phyloP scores from a whole-genome alignment of 23 tunicate genomes.

The Phallusia fumigata region DNA sequence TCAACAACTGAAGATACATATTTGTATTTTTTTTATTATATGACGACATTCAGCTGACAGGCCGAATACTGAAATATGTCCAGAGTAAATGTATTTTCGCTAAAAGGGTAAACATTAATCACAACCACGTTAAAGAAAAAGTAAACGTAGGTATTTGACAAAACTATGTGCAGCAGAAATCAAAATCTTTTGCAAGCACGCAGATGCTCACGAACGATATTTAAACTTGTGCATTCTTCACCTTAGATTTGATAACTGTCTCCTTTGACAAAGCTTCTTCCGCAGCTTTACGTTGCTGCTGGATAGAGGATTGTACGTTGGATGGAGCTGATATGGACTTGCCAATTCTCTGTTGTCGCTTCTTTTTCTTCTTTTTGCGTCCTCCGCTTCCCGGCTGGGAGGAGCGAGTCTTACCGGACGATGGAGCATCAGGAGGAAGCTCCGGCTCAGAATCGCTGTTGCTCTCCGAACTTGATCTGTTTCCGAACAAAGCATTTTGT shows the following conservation, averaged over 20 bases:
- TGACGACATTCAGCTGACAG: too few relatives aligned
- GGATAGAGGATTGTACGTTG: conserved; percentile 21
- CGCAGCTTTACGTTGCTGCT: background rate
- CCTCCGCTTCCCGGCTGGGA: conserved; percentile 19
- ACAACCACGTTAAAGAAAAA: too few relatives aligned
- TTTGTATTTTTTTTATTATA: too few relatives aligned
- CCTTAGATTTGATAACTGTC: conserved; percentile 9
- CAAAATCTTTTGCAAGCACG: background rate
- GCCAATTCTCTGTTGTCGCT: conserved; percentile 56
- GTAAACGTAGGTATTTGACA: background rate
- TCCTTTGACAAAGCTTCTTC: conserved; percentile 29
- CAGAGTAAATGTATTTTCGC: too few relatives aligned
- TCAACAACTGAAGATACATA: too few relatives aligned
- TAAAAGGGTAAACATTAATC: too few relatives aligned
- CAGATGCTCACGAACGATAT: too few relatives aligned
- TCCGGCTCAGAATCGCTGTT: conserved; percentile 94
- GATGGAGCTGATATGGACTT: conserved; percentile 71
- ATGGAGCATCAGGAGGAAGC: conserved; percentile 41
- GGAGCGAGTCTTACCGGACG: conserved; percentile 30
- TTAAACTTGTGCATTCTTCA: background rate
- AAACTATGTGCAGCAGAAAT: too few relatives aligned
- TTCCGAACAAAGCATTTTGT: too few relatives aligned
- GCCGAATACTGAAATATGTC: too few relatives aligned
- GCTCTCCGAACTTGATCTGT: conserved; percentile 84
- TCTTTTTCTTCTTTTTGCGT: conserved; percentile 60